Evolutionary conservation across 2,888 invertebrate genomes (phyloP).

Genomic region (Ophion ellenae): DNA sequence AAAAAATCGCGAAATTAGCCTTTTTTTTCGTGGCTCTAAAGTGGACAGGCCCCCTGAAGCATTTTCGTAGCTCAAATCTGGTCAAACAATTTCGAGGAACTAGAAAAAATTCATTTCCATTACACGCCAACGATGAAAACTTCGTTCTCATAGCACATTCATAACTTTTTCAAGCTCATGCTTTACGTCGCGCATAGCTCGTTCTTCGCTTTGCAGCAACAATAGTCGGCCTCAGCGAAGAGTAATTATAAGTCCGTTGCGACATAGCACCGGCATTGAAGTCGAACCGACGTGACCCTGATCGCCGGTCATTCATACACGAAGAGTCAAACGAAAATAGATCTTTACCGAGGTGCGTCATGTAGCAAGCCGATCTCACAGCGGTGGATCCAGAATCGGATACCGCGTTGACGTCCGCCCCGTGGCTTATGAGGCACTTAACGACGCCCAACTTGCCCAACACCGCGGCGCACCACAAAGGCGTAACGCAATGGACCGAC

Average conservation of each 20-base stretch:
- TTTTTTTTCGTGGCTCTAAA: no score
- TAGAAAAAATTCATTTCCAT: no score
- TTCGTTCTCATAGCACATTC: no score
- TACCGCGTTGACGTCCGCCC: slow-evolving; percentile 93
- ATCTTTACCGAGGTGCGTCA: slow-evolving; percentile 92
- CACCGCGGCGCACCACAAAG: slow-evolving; percentile 96
- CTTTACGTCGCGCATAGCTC: neutral
- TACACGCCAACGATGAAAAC: no score
- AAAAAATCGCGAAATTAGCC: no score
- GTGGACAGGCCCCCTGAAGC: no score
- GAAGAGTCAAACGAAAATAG: slow-evolving; percentile 36
- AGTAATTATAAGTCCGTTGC: slow-evolving; percentile 35
- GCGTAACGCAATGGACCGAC: slow-evolving; percentile 92
- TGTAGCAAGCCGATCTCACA: slow-evolving; percentile 95
- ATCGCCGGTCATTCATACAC: slow-evolving; percentile 28
- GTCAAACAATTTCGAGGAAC: no score
- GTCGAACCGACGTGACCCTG: slow-evolving; percentile 45
- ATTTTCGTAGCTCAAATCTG: no score
- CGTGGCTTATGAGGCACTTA: slow-evolving; percentile 90
- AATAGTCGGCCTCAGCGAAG: neutral
- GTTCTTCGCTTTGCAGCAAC: neutral
- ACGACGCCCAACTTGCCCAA: slow-evolving; percentile 92
- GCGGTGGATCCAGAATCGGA: slow-evolving; percentile 96
- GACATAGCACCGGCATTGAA: slow-evolving; percentile 37
- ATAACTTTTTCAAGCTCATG: neutral